Conservation (phyloP, 2,797 vertebrate species). For the Bovichtus variegatus region DNA sequence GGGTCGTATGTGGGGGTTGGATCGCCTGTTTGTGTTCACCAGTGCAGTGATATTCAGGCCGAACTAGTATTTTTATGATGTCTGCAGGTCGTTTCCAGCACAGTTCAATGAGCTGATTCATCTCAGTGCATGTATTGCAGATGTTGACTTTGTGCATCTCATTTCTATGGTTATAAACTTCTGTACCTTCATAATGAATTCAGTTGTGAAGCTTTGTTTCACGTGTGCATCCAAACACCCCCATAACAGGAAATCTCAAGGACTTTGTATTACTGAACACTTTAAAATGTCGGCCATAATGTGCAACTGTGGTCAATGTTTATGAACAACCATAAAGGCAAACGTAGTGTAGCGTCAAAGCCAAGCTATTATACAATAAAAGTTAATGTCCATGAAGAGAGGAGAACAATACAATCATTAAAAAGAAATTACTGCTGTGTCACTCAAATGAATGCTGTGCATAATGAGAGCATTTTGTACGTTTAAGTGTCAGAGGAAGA, state of each 20-base stretch:
- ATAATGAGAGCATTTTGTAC: constrained; percentile 58
- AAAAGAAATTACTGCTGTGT: constrained; percentile 78
- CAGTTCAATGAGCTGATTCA: constrained; percentile 10
- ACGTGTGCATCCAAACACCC: constrained; percentile 23
- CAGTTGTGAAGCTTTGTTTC: no score
- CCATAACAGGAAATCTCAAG: constrained; percentile 52
- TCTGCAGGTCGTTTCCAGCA: not conserved
- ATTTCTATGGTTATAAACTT: constrained; percentile 31
- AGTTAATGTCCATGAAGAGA: constrained; percentile 82
- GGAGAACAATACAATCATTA: constrained; percentile 79
- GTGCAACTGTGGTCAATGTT: constrained; percentile 76
- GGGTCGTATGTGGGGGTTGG: no score
- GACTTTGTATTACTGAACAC: constrained; percentile 74
- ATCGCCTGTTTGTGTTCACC: not conserved
- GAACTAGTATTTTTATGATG: no score
- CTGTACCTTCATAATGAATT: no score
- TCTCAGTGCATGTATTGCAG: not conserved
- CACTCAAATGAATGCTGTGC: constrained; percentile 61
- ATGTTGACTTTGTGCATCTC: constrained; percentile 4
- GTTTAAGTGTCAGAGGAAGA: no score
- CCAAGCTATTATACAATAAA: constrained; percentile 81
- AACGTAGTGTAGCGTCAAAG: constrained; percentile 79
- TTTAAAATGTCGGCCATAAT: constrained; percentile 72
- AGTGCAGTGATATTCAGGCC: no score
- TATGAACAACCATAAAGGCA: constrained; percentile 82